Conservation (phyloP, 2,797 vertebrate genomes). For the Mormyrus proboscirostris region DNA sequence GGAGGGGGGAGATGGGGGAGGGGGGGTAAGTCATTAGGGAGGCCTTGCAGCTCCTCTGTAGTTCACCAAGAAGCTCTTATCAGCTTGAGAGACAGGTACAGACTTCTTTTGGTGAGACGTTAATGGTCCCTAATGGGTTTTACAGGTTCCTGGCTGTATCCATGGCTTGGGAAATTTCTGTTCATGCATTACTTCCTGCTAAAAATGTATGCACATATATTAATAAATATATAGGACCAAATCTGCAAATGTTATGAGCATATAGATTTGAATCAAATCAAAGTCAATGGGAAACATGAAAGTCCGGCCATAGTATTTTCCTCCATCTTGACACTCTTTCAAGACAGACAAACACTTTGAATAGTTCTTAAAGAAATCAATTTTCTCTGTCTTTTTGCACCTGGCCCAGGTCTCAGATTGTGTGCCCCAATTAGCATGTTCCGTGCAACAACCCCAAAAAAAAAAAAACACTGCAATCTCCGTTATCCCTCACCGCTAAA, state of each 20-base stretch:
- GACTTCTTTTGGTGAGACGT: constrained; percentile 29
- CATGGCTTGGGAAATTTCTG: background rate
- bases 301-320: background rate
- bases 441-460: background rate
- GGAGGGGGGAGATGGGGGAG: background rate
- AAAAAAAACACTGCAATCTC: background rate
- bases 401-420: background rate
- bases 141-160: background rate
- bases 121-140: constrained; percentile 43
- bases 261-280: background rate
- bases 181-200: constrained; percentile 28
- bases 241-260: background rate
- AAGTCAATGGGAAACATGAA: background rate
- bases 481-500: background rate
- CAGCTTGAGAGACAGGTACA: constrained; percentile 30
- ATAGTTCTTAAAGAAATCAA: background rate
- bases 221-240: background rate
- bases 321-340: background rate
- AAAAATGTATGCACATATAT: constrained; percentile 10
- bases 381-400: background rate
- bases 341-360: background rate
- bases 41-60: constrained; percentile 13
- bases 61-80: constrained; percentile 34
- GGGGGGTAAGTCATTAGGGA: constrained; percentile 32
- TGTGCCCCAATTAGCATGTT: background rate